A percentile compares a stretch with the other conserved stretches of the same genome.
phyloP scores from a whole-genome alignment of 1,140 invertebrate species.

The Sitophilus oryzae region DNA sequence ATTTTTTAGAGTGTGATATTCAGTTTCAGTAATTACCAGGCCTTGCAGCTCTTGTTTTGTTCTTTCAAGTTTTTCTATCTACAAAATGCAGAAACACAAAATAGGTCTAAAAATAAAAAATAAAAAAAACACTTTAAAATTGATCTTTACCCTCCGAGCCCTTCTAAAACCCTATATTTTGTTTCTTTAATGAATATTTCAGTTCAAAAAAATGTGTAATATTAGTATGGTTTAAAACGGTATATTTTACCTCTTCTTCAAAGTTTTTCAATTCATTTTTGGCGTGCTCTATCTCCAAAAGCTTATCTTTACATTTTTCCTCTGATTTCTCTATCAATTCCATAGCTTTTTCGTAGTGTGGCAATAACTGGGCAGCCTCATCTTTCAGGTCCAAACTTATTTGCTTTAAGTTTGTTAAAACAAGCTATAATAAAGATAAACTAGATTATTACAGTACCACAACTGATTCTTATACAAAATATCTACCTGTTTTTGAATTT shows the following conservation, averaged over 20 bases:
- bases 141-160: no score
- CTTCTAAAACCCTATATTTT: no score
- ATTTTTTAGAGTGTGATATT: conserved; percentile 2
- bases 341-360: conserved; percentile 2
- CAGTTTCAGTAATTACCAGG: conserved; percentile 7
- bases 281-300: not conserved
- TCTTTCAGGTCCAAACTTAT: conserved; percentile 4
- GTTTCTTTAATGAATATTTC: no score
- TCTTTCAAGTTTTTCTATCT: conserved; percentile 8
- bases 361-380: not conserved
- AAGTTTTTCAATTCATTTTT: not conserved
- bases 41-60: not conserved
- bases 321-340: conserved; percentile 6
- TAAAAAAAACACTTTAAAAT: not conserved
- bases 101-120: no score
- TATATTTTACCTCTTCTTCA: not conserved
- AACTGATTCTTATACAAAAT: no score
- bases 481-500: not conserved
- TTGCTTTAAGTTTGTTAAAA: not conserved
- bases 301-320: conserved; percentile 11
- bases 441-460: no score
- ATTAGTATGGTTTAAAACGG: not conserved
- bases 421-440: not conserved
- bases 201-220: no score
- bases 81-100: no score